Evolutionary conservation across 1,140 invertebrate genomes (phyloP), one percentile per base, ranked within the genome.

Genomic region (Nasonia giraulti): DNA sequence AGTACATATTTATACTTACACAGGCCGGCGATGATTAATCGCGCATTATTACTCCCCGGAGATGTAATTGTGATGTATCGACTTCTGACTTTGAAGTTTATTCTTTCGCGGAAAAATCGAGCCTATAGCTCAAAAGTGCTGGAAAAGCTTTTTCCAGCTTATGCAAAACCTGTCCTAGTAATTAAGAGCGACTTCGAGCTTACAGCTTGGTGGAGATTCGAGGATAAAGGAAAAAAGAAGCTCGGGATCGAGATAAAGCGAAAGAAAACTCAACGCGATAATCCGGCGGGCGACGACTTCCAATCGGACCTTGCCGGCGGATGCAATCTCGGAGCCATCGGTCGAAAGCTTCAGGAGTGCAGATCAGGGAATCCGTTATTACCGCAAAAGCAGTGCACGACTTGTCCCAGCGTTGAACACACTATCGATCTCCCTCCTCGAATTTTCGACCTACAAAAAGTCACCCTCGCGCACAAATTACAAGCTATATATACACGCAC

Each of bases 301-400:
- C 37, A 78, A 50, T 27, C 14, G 80, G 31, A 44, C 3, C 6
- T 62, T 6, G n/a, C n/a, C 68, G 40, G 62, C 80, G 62, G 50
- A 80, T 55, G 50, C 37, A 83, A 80, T 86, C 68, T 82, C 33
- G n/a, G 7, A 62, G 84, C 47, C 71, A 79, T 85, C 79, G 75
- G 66, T 82, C 50, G 66, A 31, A 50, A 75, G 76, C 74, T 80
- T 76, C 66, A 55, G 23, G 17, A 75, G 40, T 8, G 40, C 7
- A 44, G 40, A 69, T 73, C 50, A 82, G 40, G 37, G 80, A 82
- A 78, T 82, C 75, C 33, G 79, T 82, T 85, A 85, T 82, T 82
- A 77, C 40, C 62, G 76, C 55, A 55, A 77, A 77, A 77, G 69
- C 12, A 17, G 33, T 47, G 20, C 44, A 7, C n/a, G 50, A 10